phyloP scores from a whole-genome alignment of 2,888 invertebrate genomes.

The Sympetrum striolatum region DNA sequence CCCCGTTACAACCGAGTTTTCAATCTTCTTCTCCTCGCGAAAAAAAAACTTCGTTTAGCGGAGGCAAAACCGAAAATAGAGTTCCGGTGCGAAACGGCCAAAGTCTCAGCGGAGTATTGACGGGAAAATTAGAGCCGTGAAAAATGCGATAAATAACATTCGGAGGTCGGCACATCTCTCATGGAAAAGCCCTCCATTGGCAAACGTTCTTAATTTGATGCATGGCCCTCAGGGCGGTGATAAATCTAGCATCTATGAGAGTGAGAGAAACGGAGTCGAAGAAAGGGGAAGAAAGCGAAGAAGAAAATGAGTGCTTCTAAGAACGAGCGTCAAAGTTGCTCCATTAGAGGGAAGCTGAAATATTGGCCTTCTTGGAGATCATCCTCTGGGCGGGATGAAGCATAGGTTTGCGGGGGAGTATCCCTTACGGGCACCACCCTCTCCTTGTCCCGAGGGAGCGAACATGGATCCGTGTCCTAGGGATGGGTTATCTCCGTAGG shows the following conservation, averaged over 20 bases:
- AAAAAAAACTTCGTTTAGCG: not conserved
- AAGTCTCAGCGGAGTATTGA: not conserved
- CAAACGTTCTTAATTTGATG: conserved; percentile 31
- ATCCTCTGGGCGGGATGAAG: not conserved
- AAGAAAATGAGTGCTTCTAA: not conserved
- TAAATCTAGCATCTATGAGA: not conserved
- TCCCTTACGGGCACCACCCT: not conserved
- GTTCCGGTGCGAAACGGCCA: not conserved
- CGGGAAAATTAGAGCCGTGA: conserved; percentile 11
- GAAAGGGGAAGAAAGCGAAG: not conserved
- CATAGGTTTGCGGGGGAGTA: conserved; percentile 11
- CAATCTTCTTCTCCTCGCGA: not conserved
- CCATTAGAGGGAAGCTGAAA: conserved; percentile 34
- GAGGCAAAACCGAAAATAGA: not conserved
- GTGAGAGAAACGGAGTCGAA: not conserved
- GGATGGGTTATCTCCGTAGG: not conserved
- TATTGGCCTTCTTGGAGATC: conserved; percentile 25
- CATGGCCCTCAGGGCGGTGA: conserved; percentile 15
- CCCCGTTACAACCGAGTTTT: not conserved
- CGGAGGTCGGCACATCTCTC: conserved; percentile 9
- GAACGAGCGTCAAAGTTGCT: conserved; percentile 36
- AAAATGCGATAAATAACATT: conserved; percentile 26
- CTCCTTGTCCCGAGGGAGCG: not conserved
- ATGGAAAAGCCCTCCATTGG: not conserved
- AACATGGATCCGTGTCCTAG: not conserved